Evolutionary conservation across 1,140 invertebrate species (phyloP).

Genomic region (Cydia strobilella): DNA sequence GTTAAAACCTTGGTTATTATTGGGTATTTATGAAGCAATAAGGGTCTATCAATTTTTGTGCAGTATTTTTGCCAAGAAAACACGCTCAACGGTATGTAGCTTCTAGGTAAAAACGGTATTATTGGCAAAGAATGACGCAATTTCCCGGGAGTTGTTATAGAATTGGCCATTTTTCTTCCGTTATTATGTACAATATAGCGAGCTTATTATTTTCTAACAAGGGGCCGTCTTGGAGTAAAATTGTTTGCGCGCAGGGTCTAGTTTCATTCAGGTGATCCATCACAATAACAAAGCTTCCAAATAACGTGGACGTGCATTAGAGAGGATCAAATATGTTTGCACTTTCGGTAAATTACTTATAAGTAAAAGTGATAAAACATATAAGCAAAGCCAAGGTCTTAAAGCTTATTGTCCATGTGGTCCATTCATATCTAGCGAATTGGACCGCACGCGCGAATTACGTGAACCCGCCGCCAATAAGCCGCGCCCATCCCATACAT

Average conservation of each 20-base stretch:
- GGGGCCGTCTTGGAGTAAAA: neutral
- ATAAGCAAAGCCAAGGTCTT: neutral
- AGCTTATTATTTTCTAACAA: constrained; percentile 19
- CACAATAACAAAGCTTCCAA: neutral
- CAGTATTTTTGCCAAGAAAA: neutral
- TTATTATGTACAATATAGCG: neutral
- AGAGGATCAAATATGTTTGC: neutral
- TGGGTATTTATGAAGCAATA: constrained; percentile 1
- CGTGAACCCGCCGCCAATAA: no score
- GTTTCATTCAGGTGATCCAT: constrained; percentile 1
- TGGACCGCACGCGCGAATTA: no score
- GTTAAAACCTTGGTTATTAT: neutral
- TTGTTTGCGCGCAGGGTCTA: neutral
- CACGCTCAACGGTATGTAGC: neutral
- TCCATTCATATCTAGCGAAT: no score
- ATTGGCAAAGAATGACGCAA: constrained; percentile 1
- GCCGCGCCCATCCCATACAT: no score
- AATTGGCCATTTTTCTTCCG: constrained; percentile 10
- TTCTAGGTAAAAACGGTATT: no score
- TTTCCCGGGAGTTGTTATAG: neutral
- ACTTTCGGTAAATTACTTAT: neutral
- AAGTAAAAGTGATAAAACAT: neutral
- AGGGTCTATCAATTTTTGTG: neutral
- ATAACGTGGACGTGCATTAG: constrained; percentile 8
- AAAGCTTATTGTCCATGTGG: neutral